Conservation (phyloP, 2,797 vertebrate species). For the Threskiornis aethiopicus region DNA sequence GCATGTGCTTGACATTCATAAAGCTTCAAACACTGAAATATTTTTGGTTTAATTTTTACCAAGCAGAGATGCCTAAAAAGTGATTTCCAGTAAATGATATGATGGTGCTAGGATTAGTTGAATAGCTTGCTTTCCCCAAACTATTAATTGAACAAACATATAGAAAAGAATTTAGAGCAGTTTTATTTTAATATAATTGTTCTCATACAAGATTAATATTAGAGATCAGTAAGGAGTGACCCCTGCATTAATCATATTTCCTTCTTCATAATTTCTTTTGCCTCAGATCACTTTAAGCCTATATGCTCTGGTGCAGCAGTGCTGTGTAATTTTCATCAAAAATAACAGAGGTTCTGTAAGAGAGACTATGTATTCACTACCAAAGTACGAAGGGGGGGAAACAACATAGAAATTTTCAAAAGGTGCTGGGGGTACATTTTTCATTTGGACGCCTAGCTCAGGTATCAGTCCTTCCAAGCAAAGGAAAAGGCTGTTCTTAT, state of each 20-base stretch:
- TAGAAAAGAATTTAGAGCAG: background rate
- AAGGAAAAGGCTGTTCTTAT: background rate
- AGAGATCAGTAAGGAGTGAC: background rate
- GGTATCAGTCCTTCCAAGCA: background rate
- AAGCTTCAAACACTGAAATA: background rate
- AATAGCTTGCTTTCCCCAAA: background rate
- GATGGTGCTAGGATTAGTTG: background rate
- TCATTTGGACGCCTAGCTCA: background rate
- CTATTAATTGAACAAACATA: background rate
- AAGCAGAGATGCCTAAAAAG: background rate
- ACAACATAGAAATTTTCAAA: background rate
- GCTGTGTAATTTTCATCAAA: conserved; percentile 20
- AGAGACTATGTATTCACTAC: background rate
- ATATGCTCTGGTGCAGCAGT: background rate
- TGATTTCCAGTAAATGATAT: background rate
- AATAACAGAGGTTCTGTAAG: background rate
- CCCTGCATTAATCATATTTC: background rate
- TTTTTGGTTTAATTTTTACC: background rate
- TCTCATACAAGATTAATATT: background rate
- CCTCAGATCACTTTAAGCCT: background rate
- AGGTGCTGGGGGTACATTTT: background rate
- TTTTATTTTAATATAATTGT: background rate
- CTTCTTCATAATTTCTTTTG: background rate
- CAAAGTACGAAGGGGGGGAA: background rate
- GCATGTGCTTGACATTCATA: background rate